Percentiles rank a stretch among this genome's conserved stretches.
These are phyloP conservation scores for Andrena hattorfiana DNA, from an alignment of 2,888 invertebrate species.

Conservation along the genomic window DNA sequence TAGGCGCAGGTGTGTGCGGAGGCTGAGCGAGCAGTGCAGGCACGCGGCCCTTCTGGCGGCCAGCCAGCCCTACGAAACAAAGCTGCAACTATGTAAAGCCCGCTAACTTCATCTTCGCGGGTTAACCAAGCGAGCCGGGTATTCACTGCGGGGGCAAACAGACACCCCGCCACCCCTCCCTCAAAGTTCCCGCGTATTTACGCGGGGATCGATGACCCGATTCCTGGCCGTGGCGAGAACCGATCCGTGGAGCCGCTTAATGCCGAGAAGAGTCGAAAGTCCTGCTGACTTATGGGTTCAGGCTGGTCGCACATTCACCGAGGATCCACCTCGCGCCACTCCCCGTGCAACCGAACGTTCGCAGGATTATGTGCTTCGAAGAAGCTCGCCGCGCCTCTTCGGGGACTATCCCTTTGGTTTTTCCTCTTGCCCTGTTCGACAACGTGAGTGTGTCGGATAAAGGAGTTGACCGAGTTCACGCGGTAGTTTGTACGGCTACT, in stretches of 20 bases:
- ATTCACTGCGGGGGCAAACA: constrained; percentile 41
- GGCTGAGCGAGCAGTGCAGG: constrained; percentile 18
- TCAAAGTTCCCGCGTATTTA: constrained; percentile 52
- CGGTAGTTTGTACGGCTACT: constrained; percentile 12
- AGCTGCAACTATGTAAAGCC: constrained; percentile 79
- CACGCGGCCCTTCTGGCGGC: constrained; percentile 71
- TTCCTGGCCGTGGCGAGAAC: constrained; percentile 16
- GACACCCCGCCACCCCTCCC: constrained; percentile 24
- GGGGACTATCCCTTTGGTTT: constrained; percentile 2
- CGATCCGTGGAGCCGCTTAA: constrained; percentile 35
- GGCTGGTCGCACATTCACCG: constrained; percentile 12
- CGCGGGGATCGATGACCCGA: constrained; percentile 59
- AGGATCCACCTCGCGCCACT: not conserved
- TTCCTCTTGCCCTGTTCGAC: not conserved
- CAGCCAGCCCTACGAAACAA: constrained; percentile 80
- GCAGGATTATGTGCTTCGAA: constrained; percentile 10
- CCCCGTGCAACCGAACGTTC: not conserved
- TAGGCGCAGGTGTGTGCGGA: constrained; percentile 31
- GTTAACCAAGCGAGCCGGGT: constrained; percentile 74
- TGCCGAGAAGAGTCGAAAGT: constrained; percentile 36
- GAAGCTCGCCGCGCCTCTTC: constrained; percentile 9
- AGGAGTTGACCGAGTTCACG: constrained; percentile 22
- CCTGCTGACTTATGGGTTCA: constrained; percentile 44
- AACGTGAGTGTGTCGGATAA: constrained; percentile 10
- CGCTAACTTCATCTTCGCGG: constrained; percentile 77